Percentiles rank a stretch among this genome's conserved stretches.
These are phyloP conservation scores for Cirrhinus molitorella DNA, from an alignment of 2,797 vertebrate genomes.

Conservation along the genomic window DNA sequence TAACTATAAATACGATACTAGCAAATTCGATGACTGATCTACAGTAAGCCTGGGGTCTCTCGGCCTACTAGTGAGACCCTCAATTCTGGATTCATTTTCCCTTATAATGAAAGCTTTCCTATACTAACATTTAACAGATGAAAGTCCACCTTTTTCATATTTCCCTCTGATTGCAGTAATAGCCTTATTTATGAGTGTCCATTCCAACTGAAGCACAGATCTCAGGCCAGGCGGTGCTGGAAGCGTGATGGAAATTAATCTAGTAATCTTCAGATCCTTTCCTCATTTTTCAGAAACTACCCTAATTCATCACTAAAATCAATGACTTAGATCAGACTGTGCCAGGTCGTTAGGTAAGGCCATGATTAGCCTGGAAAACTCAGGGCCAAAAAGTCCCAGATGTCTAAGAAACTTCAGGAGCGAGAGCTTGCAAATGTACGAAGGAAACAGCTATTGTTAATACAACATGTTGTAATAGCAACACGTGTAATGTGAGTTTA, in stretches of 20 bases:
- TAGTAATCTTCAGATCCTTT: conserved; percentile 66
- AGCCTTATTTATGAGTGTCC: conserved; percentile 75
- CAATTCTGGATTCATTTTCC: conserved; percentile 74
- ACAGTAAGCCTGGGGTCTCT: conserved; percentile 70
- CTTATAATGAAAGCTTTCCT: conserved; percentile 77
- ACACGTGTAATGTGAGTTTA: conserved; percentile 31
- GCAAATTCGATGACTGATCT: conserved; percentile 82
- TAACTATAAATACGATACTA: conserved; percentile 81
- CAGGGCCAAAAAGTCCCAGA: conserved; percentile 12
- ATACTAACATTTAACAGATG: conserved; percentile 67
- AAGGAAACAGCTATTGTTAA: conserved; percentile 26
- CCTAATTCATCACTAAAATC: conserved; percentile 66
- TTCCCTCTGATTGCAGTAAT: conserved; percentile 76
- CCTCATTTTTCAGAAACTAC: conserved; percentile 70
- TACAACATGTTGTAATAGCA: conserved; percentile 11
- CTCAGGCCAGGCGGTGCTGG: conserved; percentile 60
- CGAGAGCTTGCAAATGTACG: conserved; percentile 8
- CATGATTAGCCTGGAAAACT: conserved; percentile 63
- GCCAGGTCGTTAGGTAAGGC: conserved; percentile 67
- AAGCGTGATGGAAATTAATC: conserved; percentile 66
- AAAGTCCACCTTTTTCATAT: conserved; percentile 75
- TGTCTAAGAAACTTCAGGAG: conserved; percentile 14
- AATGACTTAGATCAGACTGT: conserved; percentile 69
- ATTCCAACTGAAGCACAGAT: conserved; percentile 60
- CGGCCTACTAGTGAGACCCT: conserved; percentile 63